A percentile compares a stretch with the other conserved stretches of the same genome.
phyloP scores from a whole-genome alignment of 2,113 vertebrate genomes.

The Neotoma lepida region DNA sequence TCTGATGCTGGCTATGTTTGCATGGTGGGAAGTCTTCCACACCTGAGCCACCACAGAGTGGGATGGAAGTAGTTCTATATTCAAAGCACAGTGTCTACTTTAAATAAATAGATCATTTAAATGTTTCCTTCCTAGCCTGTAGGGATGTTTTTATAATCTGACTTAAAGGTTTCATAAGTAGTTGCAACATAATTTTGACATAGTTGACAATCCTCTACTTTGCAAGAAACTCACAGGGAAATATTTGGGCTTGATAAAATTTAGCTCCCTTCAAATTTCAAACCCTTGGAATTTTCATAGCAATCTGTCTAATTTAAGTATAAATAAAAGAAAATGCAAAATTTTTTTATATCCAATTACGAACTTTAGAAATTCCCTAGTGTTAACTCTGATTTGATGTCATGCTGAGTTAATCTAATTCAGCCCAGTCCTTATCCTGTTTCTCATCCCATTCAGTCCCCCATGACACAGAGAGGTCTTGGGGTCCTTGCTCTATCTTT shows the following conservation, averaged over 20 bases:
- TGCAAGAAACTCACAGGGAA: constrained; percentile 18
- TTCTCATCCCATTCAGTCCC: background rate
- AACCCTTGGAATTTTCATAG: constrained; percentile 27
- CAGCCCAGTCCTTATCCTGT: background rate
- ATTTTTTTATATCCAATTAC: constrained; percentile 1
- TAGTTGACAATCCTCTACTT: background rate
- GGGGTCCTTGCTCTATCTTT: background rate
- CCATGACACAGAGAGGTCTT: background rate
- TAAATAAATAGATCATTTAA: background rate
- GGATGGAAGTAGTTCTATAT: background rate
- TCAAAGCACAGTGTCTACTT: background rate
- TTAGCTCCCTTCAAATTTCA: constrained; percentile 14
- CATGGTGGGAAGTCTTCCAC: background rate
- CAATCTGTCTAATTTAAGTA: background rate
- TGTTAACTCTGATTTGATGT: background rate
- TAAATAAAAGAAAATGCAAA: background rate
- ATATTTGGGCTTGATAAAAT: constrained; percentile 1
- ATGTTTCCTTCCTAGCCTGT: background rate
- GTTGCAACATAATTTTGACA: constrained; percentile 27
- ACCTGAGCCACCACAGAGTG: background rate
- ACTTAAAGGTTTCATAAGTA: constrained; percentile 49
- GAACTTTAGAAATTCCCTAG: constrained; percentile 19
- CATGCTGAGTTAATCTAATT: background rate
- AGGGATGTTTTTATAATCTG: background rate
- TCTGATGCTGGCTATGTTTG: background rate